Evolutionary conservation across 2,113 vertebrate species (phyloP).

Genomic region (Rynchops niger): DNA sequence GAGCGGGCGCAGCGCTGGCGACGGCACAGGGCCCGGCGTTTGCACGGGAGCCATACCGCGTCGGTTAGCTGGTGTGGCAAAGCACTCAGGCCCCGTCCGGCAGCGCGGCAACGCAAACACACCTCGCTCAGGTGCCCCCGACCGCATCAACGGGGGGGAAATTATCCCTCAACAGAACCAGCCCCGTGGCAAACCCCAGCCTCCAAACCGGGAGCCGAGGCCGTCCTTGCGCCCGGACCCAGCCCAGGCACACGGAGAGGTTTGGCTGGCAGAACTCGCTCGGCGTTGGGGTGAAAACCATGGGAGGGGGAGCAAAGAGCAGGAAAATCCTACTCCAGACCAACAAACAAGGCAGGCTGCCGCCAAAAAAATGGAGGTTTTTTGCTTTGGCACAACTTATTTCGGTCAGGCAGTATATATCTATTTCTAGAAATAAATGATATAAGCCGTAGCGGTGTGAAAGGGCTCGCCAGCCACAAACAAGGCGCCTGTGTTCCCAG

Average conservation of each 20-base stretch:
- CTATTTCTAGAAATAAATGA: no score
- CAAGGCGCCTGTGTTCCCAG: not conserved
- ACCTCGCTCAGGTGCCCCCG: accelerated
- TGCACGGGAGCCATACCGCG: not conserved
- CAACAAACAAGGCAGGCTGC: not conserved
- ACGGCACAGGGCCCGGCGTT: accelerated
- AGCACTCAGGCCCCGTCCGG: accelerated
- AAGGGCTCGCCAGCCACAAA: not conserved
- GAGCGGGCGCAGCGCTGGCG: not conserved
- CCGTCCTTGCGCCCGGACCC: not conserved
- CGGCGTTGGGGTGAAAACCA: accelerated
- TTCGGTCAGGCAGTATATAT: accelerated
- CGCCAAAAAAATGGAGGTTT: accelerated
- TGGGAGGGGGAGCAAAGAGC: not conserved
- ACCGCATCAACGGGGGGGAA: not conserved
- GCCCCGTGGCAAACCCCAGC: not conserved
- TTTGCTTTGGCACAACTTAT: accelerated
- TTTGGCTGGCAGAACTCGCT: not conserved
- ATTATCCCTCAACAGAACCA: not conserved
- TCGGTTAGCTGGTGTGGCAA: accelerated
- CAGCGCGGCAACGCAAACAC: accelerated
- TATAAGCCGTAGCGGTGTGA: accelerated
- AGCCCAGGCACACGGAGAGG: not conserved
- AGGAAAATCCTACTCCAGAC: not conserved
- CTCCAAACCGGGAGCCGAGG: not conserved